Base-by-base conservation (phyloP, 2,113 vertebrate species). In the Rhinoderma darwinii region DNA sequence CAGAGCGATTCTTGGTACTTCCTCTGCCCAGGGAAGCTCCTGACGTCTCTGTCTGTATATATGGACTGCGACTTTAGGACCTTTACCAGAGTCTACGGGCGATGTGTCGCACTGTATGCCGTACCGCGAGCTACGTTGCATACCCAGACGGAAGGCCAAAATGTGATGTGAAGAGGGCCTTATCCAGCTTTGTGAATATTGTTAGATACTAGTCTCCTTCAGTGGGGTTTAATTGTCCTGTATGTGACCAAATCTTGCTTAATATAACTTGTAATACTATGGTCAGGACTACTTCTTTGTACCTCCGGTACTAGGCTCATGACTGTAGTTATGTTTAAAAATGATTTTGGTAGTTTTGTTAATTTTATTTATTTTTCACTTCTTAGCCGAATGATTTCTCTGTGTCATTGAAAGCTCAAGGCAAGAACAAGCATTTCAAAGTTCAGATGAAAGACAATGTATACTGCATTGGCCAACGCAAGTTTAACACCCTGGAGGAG, bases 351-450 rank as follows among this genome's bases (percentile, higher is more conserved):
- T 54, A 50, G 50, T 51, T 66, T 63, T 66, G 4, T 70, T 47
- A 47, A 47, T 47, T 12, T 59, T 61, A 27, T 54, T 22, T 22
- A 15, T 72, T 50, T 70, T 43, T 59, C 2, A 15, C 66, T 86
- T 25, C 2, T 77, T 88, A 97, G 96, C 96, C 96, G 88, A 96
- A 97, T 63, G 96, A 97, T 92, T 97, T 97, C 92, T 97, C 97
- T 86, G 96, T 97, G 90, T 97, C 97, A 47, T 91, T 97, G 92
- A 97, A 97, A 93, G 96, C 97, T 22, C 96, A 96, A 92, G 95
- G 96, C 90, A 97, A 97, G 94, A 97, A 97, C 95, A 97, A 97
- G 92, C 96, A 97, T 95, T 97, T 97, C 93, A 97, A 97, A 93
- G 97, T 97, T 86, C 96, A 97, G 89, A 91, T 97, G 90, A 97